Evolutionary conservation across 2,888 invertebrate species (phyloP), one percentile per base, ranked within the genome.

Genomic region (Eristalinus sepulchralis): DNA sequence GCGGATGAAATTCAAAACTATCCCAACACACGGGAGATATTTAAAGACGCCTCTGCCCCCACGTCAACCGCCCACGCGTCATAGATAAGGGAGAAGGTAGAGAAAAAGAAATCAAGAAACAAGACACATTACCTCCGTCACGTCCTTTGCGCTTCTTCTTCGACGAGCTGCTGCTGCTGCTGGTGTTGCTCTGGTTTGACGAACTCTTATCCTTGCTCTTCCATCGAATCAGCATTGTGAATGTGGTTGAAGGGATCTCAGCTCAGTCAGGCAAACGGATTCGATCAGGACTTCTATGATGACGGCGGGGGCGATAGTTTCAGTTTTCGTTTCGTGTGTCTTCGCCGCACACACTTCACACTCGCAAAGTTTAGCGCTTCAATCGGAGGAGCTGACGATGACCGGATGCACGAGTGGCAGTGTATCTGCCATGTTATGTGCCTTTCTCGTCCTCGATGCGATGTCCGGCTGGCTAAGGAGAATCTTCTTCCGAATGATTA

Each of bases 81-180:
- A 24, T 10, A 20, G 57, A 24, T 57, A 20, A 67, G 8, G 10
- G 13, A 59, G 11, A 33, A 31, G 0, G 6, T 8, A 57, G 34
- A 72, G 47, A 20, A 31, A 55, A 55, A 47, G 31, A 53, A 55
- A 8, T 31, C 33, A 34, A 11, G 57, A 60, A 39, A 64, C 62
- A 33, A 27, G 64, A 62, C 64, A 83, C 78, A 88, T 94, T 93
- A 96, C 96, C 96, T 94, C 96, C 97, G 91, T 97, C 97, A 90
- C 96, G 94, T 89, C 97, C 97, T 93, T 97, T 97, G 89, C 97
- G 94, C 92, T 97, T 97, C 93, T 97, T 97, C 93, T 97, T 97
- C 80, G 95, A 95, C 80, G 95, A 94, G 63, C 93, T 92, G 86
- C 93, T 93, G 75, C 93, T 93, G 78, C 93, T 92, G 73, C 93